phyloP scores from a whole-genome alignment of 1,140 invertebrate genomes.

The Neuroterus valhalla region DNA sequence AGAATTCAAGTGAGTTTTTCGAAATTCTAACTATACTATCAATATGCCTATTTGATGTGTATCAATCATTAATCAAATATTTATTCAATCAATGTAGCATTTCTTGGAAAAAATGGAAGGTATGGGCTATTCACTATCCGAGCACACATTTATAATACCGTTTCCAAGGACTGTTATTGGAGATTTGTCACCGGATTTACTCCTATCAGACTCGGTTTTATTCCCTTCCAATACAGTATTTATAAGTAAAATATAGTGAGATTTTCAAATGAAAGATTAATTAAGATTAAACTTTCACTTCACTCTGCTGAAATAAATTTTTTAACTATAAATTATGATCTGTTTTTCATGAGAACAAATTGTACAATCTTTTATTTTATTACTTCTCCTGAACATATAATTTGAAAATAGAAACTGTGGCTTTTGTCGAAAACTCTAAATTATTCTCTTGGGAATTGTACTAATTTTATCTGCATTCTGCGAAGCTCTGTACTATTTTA shows the following conservation, averaged over 20 bases:
- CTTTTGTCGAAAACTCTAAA: no score
- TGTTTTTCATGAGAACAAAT: not conserved
- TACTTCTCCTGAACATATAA: not conserved
- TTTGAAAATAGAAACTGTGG: not conserved
- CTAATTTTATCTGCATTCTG: no score
- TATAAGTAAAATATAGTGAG: conserved; percentile 72
- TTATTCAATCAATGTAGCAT: conserved; percentile 55
- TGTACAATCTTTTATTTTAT: not conserved
- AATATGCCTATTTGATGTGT: conserved; percentile 3
- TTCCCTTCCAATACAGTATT: conserved; percentile 74
- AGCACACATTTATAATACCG: conserved; percentile 69
- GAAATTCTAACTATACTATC: conserved; percentile 27
- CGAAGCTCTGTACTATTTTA: no score
- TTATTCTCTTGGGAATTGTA: no score
- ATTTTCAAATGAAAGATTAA: conserved; percentile 28
- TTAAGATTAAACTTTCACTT: conserved; percentile 27
- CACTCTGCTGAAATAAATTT: conserved; percentile 9
- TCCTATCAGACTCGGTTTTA: conserved; percentile 68
- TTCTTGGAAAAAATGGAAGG: conserved; percentile 70
- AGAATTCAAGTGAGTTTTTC: conserved; percentile 64
- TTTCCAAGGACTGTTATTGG: conserved; percentile 71
- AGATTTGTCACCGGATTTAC: conserved; percentile 59
- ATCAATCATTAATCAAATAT: conserved; percentile 15
- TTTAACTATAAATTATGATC: conserved; percentile 22
- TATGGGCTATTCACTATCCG: conserved; percentile 66